Base-by-base conservation (phyloP, 2,888 invertebrate species). In the Hoplodrina blanda region DNA sequence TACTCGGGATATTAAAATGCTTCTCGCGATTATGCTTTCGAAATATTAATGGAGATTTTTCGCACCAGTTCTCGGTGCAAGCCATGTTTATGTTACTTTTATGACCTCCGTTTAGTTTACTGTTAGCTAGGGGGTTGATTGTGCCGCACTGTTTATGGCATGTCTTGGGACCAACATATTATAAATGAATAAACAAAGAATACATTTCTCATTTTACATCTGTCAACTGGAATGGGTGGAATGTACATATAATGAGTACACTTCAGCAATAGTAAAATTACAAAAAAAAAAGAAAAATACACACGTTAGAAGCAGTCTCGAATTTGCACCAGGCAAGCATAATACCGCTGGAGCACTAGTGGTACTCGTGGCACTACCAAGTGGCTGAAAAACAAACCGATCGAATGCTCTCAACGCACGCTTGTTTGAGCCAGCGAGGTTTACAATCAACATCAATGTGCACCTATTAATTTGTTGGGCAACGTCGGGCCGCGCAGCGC, bases 1-100 rank as follows among this genome's bases (percentile, higher is more conserved):
- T 80, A 80, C 84, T 77, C 80, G 76, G 82, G 81, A 83, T 86
- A 83, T 85, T 83, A 87, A 86, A 87, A 83, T 80, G 67, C 69
- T 83, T 68, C 71, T 75, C 78, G 79, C 80, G 80, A 83, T 85
- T 87, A 85, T 79, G 74, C 78, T 76, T 70, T 74, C 64, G 59
- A 75, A 82, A 82, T 85, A 81, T 80, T 84, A 83, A 82, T 71
- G 73, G 73, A 65, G 78, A 81, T 74, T 82, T 75, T 77, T 81
- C 69, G 68, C 76, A 67, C 65, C 71, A 76, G 76, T 73, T 73
- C 68, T 65, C 63, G 70, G 63, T 74, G 67, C 76, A 76, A 77
- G 71, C 79, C 74, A 61, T 71, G 78, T 73, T 82, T 76, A 66
- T 76, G 68, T 76, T 79, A 72, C 69, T 73, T 76, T 82, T 72